Evolutionary conservation across 2,113 vertebrate genomes (phyloP).

Genomic region (Hippocampus abdominalis): DNA sequence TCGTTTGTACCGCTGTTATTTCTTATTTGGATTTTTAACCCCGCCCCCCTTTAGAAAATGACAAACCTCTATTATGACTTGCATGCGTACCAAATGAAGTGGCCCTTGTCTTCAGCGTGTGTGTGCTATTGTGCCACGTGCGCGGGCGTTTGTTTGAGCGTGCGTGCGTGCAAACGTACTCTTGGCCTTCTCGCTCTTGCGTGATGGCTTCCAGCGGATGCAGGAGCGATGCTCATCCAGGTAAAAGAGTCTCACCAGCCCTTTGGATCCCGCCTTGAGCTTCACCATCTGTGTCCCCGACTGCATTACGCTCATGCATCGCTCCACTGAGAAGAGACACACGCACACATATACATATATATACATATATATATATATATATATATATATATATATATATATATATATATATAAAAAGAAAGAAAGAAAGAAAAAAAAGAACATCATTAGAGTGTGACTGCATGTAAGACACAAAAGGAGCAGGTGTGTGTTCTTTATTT

Average conservation of each 20-base stretch:
- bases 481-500: conserved; percentile 43
- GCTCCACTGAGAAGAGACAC: conserved; percentile 80
- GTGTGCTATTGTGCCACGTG: neutral
- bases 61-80: no score
- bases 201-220: conserved; percentile 93
- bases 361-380: neutral
- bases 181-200: conserved; percentile 97
- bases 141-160: neutral
- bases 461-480: conserved; percentile 30
- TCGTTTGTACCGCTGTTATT: no score
- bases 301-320: conserved; percentile 99
- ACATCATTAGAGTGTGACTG: conserved; percentile 33
- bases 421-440: conserved; percentile 4
- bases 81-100: no score
- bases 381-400: neutral
- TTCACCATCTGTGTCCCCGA: conserved; percentile 99
- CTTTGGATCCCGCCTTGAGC: conserved; percentile 93
- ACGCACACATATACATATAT: neutral
- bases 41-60: no score
- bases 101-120: no score
- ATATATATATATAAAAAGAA: conserved; percentile 6
- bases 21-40: no score
- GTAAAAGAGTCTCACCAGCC: conserved; percentile 94
- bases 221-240: conserved; percentile 95
- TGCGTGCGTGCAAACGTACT: conserved; percentile 75